Percentiles rank a stretch among this genome's conserved stretches.
These are phyloP conservation scores for Macrocentrus cingulum DNA, from an alignment of 1,140 invertebrate genomes.

Conservation along the genomic window DNA sequence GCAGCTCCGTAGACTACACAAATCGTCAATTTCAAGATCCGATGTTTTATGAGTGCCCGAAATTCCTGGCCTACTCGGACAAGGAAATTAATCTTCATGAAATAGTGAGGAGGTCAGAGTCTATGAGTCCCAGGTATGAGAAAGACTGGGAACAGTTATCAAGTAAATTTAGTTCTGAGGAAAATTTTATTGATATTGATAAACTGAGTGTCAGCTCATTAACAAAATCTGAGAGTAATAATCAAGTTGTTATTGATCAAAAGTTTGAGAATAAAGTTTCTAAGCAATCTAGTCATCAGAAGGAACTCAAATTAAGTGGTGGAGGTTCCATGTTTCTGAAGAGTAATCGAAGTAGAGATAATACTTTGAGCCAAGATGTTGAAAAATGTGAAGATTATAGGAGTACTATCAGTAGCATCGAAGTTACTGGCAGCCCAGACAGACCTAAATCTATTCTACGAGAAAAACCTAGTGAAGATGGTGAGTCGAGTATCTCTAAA, in stretches of 20 bases:
- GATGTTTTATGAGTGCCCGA: constrained; percentile 50
- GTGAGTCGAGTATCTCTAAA: constrained; percentile 36
- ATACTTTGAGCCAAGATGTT: constrained; percentile 45
- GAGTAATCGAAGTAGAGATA: constrained; percentile 63
- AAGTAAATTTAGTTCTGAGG: constrained; percentile 46
- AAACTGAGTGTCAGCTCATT: constrained; percentile 57
- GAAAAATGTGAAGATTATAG: constrained; percentile 44
- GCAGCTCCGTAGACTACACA: constrained; percentile 50
- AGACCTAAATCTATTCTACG: constrained; percentile 71
- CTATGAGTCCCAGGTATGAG: constrained; percentile 51
- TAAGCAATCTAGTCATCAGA: constrained; percentile 42
- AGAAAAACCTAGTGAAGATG: constrained; percentile 65
- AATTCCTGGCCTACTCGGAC: constrained; percentile 34
- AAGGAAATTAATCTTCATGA: constrained; percentile 43
- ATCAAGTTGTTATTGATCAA: constrained; percentile 23
- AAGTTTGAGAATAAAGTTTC: constrained; percentile 49
- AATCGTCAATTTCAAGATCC: constrained; percentile 52
- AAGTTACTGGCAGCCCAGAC: constrained; percentile 44
- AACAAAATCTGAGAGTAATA: constrained; percentile 36
- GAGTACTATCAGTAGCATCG: constrained; percentile 16
- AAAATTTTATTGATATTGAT: constrained; percentile 61
- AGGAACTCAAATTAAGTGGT: constrained; percentile 57
- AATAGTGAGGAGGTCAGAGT: constrained; percentile 52
- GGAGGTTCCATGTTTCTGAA: constrained; percentile 74
- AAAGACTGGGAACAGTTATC: constrained; percentile 53